These are phyloP conservation scores for Helicorthomorpha holstii DNA, from an alignment of 1,140 invertebrate genomes.

Conservation along the genomic window DNA sequence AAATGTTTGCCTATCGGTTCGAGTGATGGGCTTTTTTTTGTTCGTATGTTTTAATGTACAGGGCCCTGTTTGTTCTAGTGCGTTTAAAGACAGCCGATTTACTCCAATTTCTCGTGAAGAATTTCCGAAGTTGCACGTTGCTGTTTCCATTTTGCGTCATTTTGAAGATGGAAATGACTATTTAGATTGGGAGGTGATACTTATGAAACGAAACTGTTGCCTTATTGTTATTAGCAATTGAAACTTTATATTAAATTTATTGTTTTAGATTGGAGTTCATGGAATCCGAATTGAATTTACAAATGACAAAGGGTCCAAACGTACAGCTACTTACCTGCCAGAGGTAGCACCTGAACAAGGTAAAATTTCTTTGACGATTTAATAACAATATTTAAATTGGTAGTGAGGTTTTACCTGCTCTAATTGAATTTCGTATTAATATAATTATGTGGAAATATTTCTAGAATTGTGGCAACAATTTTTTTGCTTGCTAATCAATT, in stretches of 20 bases:
- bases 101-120: conserved; percentile 88
- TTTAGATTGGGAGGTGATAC: conserved; percentile 73
- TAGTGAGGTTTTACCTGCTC: not conserved
- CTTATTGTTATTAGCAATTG: conserved; percentile 6
- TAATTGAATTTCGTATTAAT: not conserved
- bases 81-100: conserved; percentile 93
- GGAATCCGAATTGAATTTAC: conserved; percentile 96
- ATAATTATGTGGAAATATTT: conserved; percentile 3
- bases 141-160: conserved; percentile 82
- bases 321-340: conserved; percentile 94
- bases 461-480: not conserved
- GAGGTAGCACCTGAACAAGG: conserved; percentile 96
- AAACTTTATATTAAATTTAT: not conserved
- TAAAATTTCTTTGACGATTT: conserved; percentile 30
- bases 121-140: conserved; percentile 76
- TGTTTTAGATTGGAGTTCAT: conserved; percentile 60
- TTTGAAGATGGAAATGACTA: conserved; percentile 93
- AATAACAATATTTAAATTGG: not conserved
- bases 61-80: conserved; percentile 39
- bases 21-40: too few relatives aligned
- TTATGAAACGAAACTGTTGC: not conserved
- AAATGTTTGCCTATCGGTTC: too few relatives aligned
- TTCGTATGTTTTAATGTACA: not conserved
- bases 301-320: conserved; percentile 84
- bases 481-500: not conserved